Conservation (phyloP, 2,113 vertebrate species). For the Mustela nigripes region DNA sequence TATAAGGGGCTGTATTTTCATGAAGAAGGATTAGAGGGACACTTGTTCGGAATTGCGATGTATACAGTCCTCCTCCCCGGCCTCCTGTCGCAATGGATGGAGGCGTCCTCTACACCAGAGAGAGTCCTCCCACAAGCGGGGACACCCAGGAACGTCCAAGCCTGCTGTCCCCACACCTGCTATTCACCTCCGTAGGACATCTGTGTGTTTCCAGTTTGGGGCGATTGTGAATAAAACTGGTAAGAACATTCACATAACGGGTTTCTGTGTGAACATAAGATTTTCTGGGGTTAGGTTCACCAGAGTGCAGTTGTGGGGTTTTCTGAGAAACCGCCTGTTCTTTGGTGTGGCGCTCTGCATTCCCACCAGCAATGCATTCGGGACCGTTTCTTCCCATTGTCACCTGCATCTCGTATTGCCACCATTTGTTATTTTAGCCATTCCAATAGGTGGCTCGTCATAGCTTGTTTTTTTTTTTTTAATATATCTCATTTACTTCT, state of each 20-base stretch:
- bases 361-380: background rate
- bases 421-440: background rate
- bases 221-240: background rate
- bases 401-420: background rate
- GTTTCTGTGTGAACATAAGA: background rate
- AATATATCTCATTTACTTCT: background rate
- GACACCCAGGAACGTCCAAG: too few species aligned
- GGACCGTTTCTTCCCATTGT: background rate
- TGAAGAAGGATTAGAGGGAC: background rate
- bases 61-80: too few species aligned
- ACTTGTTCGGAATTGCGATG: background rate
- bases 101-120: background rate
- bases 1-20: background rate
- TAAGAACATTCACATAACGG: background rate
- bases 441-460: background rate
- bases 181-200: too few species aligned
- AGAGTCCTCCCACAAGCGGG: fast-evolving
- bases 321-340: background rate
- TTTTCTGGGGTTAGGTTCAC: background rate
- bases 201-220: background rate
- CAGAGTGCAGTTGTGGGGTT: background rate
- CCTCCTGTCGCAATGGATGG: background rate
- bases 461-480: background rate
- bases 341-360: too few species aligned
- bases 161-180: too few species aligned